Conservation (phyloP, 2,797 vertebrate species). For the Eospalax fontanierii region DNA sequence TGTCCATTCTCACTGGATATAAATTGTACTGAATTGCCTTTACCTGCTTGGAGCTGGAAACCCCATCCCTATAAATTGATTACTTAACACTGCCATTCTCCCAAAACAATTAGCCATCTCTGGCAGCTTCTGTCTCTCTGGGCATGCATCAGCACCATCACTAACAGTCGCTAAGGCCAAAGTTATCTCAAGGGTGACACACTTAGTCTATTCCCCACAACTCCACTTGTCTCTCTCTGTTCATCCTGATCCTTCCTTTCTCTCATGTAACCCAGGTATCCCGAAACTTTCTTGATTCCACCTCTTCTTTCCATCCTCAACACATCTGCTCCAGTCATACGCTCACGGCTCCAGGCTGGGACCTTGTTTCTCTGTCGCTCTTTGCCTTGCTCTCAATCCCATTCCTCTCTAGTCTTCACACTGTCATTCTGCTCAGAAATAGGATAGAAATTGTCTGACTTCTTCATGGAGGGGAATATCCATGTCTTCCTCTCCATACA, state of each 20-base stretch:
- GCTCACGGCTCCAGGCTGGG: neutral
- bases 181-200: neutral
- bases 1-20: conserved; percentile 71
- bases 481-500: neutral
- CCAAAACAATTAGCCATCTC: conserved; percentile 67
- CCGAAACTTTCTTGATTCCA: rapidly evolving
- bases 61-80: conserved; percentile 57
- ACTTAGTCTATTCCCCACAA: neutral
- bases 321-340: neutral
- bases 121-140: neutral
- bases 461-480: neutral
- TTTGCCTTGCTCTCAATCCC: neutral
- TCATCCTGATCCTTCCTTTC: neutral
- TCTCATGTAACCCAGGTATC: neutral
- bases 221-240: neutral
- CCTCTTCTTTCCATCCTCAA: rapidly evolving
- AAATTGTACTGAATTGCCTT: conserved; percentile 79
- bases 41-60: conserved; percentile 60
- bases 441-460: neutral
- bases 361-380: neutral
- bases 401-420: neutral
- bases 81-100: conserved; percentile 26
- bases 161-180: neutral
- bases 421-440: neutral
- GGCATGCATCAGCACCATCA: neutral